Evolutionary conservation across 2,888 invertebrate genomes (phyloP).

Genomic region (Nemurella pictetii): DNA sequence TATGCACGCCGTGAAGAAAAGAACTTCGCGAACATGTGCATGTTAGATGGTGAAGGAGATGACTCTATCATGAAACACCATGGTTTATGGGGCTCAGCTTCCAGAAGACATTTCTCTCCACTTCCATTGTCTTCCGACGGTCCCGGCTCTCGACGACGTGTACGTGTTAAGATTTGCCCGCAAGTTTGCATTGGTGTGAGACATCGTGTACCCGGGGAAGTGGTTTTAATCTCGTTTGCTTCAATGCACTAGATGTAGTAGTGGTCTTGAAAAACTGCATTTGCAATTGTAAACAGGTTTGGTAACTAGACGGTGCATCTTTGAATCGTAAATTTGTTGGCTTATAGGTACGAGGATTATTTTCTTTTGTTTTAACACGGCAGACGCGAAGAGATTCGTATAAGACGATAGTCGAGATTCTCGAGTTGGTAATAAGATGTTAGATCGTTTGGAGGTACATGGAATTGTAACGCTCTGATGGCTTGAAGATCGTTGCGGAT

Average conservation of each 20-base stretch:
- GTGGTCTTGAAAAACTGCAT: constrained; percentile 19
- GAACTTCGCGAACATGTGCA: background rate
- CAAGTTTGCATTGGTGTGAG: background rate
- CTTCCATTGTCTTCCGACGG: background rate
- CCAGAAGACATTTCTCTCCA: background rate
- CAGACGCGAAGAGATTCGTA: background rate
- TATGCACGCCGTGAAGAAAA: background rate
- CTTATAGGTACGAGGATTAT: background rate
- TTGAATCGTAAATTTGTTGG: background rate
- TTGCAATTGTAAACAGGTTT: constrained; percentile 23
- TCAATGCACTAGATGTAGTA: constrained; percentile 19
- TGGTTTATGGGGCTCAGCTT: background rate
- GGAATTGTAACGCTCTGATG: background rate
- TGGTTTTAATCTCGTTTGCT: constrained; percentile 14
- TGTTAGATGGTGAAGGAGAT: background rate
- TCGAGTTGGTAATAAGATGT: background rate
- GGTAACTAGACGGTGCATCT: constrained; percentile 2
- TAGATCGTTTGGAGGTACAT: background rate
- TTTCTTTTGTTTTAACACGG: background rate
- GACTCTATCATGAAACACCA: background rate
- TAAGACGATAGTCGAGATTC: background rate
- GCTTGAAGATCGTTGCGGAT: background rate
- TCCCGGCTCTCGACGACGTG: background rate
- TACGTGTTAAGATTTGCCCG: background rate
- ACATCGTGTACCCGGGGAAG: constrained; percentile 8